These are phyloP conservation scores for Alethe diademata DNA, from an alignment of 2,113 vertebrate genomes.

Conservation along the genomic window DNA sequence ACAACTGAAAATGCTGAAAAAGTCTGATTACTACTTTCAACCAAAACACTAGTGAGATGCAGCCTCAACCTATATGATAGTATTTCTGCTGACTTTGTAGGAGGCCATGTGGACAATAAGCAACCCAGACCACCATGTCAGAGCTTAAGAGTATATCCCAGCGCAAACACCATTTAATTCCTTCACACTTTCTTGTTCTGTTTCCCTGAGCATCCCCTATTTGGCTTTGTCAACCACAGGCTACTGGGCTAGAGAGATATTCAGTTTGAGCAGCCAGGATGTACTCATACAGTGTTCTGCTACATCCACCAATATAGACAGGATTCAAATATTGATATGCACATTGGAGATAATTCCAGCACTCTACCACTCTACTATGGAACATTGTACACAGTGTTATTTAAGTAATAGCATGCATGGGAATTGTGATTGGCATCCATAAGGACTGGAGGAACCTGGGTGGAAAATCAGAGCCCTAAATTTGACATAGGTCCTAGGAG, in stretches of 20 bases:
- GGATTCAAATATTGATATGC: neutral
- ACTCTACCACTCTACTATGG: neutral
- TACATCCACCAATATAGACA: neutral
- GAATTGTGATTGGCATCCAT: neutral
- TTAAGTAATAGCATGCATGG: neutral
- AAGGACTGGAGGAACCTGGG: neutral
- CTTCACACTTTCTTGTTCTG: neutral
- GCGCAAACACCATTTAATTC: neutral
- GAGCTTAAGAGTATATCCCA: neutral
- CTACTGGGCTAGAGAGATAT: neutral
- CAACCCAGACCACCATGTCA: neutral
- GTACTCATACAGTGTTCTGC: neutral
- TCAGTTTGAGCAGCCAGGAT: neutral
- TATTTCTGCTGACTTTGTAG: neutral
- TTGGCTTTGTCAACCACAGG: neutral
- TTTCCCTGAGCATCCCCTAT: neutral
- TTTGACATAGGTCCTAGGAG: neutral
- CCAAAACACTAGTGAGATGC: neutral
- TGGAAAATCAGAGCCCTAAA: neutral
- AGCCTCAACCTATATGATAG: neutral
- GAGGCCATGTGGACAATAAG: neutral
- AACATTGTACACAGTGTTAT: neutral
- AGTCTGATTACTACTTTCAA: neutral
- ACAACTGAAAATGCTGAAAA: neutral
- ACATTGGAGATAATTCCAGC: neutral